Percentiles rank a stretch among this genome's conserved stretches.
phyloP scores from a whole-genome alignment of 2,888 invertebrate species.

The Drosophila sordidapex region DNA sequence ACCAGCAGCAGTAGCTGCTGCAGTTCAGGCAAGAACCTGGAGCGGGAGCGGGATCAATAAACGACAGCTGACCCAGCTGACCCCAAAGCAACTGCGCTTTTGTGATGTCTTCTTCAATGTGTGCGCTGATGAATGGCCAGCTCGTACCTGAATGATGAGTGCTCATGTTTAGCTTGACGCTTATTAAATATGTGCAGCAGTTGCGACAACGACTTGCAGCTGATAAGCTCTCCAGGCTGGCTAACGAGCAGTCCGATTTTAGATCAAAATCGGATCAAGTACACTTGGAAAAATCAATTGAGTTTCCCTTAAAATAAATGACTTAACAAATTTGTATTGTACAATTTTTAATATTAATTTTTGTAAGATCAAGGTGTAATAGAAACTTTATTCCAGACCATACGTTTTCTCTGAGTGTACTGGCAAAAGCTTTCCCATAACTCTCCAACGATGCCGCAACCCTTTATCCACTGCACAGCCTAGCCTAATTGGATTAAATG shows the following conservation, averaged over 20 bases:
- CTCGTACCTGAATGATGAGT: conserved; percentile 67
- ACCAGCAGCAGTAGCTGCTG: conserved; percentile 13
- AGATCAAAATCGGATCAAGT: conserved; percentile 40
- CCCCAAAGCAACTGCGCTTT: conserved; percentile 44
- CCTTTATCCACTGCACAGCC: conserved; percentile 47
- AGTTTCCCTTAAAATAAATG: neutral
- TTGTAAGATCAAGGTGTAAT: neutral
- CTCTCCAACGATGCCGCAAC: conserved; percentile 37
- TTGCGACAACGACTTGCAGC: conserved; percentile 55
- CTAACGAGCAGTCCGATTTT: neutral
- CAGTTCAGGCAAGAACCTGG: neutral
- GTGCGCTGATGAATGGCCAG: conserved; percentile 53
- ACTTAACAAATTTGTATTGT: neutral
- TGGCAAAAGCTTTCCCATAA: conserved; percentile 70
- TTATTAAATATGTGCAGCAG: conserved; percentile 76
- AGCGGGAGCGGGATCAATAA: conserved; percentile 13
- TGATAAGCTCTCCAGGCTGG: conserved; percentile 45
- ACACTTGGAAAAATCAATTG: neutral
- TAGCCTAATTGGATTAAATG: conserved; percentile 77
- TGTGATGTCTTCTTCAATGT: conserved; percentile 67
- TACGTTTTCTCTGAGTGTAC: neutral
- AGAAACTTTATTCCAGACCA: neutral
- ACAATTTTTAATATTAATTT: neutral
- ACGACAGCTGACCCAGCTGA: conserved; percentile 72
- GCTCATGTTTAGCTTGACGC: conserved; percentile 63